Base-by-base conservation (phyloP, 2,113 vertebrate genomes). In the Plecturocebus donacophilus region DNA sequence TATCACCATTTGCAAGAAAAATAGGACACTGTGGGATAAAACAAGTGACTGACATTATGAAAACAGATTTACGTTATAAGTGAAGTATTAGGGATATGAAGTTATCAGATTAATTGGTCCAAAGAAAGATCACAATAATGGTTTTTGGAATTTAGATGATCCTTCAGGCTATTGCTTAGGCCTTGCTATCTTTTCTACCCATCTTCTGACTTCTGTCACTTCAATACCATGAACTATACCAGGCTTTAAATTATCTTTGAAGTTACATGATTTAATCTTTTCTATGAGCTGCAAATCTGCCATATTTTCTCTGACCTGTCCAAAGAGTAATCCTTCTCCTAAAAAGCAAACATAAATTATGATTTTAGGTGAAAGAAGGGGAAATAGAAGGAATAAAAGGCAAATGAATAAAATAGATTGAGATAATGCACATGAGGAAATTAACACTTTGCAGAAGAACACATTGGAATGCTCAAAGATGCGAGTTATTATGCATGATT, bases 281-380 rank as follows among this genome's bases (percentile, higher is more conserved):
- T 93, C 83, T 88, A 86, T 70, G 42, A 95, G 45, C 58, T 71
- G n/a, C n/a, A 95, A 87, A 97, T 95, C 61, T 96, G 82, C 87
- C 47, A 47, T 35, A 45, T 97, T 94, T 97, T 12, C 38, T 75
- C 47, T 95, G 87, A 87, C 20, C 23, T 94, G 58, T 83, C 73
- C 54, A 96, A 40, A 87, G 52, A 81, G n/a, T 54, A 96, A 85
- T 95, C 42, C 95, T 89, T 96, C 30, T 90, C 38, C 54, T 75
- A 38, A 87, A 96, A 11, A 96, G 25, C 42, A 97, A 92, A 90
- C 20, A 91, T 86, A 90, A 91, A 88, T 94, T 82, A 79, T 85
- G 75, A 87, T 45, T 93, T 94, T 52, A 23, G 52, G 11, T 71
- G 40, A 52, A 61, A 88, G 16, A 71, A 12, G 2, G 6, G 0